Base-by-base conservation (phyloP, 2,888 invertebrate genomes). In the Noctua comes region DNA sequence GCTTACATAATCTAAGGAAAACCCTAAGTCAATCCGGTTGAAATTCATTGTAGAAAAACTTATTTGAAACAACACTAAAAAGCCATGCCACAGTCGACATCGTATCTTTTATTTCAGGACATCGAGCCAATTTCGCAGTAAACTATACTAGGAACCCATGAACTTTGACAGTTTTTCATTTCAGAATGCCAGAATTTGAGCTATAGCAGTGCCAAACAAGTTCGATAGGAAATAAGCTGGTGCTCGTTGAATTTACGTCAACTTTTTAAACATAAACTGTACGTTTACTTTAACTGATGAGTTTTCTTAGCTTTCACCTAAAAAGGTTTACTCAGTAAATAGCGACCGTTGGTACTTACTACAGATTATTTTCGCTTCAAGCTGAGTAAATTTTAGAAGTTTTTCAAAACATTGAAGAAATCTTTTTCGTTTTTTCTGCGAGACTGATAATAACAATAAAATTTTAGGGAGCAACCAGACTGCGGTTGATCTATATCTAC, bases 101-200 rank as follows among this genome's bases (percentile, higher is more conserved):
- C 1, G 27, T 65, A 54, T 40, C 21, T 57, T n/a, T 59, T 51
- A 36, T 46, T 59, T 24, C 24, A 6, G 31, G 24, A 54, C 51
- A 68, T 68, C 11, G 24, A 62, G 27, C 59, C 51, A 78, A 51
- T 68, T 78, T 59, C 0, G 27, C 43, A 46, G 43, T 51, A 66
- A 83, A 83, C 31, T 51, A 31, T 24, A 27, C 43, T 51, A 24
- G 66, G 10, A 79, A 36, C 31, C 0, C 1, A 59, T 36, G 7
- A 68, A 84, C 51, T 68, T 78, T 46, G 79, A n/a, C 66, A 82
- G 73, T 65, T 66, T 73, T 81, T 62, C 27, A 73, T 81, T 69
- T 73, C 21, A 31, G 68, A 68, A 51, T 57, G 83, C 68, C 65
- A 79, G 57, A 31, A 59, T 51, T 78, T 66, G 57, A 68, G 69